Conservation (phyloP, 2,888 invertebrate genomes). For the Yponomeuta sedellus region DNA sequence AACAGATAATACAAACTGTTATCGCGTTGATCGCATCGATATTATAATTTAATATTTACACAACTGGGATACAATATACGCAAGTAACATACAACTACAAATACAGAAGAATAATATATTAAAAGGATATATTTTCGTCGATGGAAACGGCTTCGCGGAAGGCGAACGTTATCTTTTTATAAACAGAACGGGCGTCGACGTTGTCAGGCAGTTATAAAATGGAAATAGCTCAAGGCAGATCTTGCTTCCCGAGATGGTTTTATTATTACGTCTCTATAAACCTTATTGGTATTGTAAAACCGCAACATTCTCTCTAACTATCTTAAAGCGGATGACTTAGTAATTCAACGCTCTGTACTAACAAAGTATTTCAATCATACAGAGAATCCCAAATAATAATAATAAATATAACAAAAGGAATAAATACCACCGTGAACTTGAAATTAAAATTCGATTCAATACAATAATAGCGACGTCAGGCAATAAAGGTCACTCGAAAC, state of each 20-base stretch:
- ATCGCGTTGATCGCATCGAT: not conserved
- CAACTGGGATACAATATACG: constrained; percentile 11
- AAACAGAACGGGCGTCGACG: constrained; percentile 22
- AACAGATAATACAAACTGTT: not conserved
- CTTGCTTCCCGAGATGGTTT: constrained; percentile 4
- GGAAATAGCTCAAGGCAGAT: constrained; percentile 28
- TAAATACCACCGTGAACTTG: constrained; percentile 35
- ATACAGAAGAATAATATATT: constrained; percentile 2
- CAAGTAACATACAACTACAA: not conserved
- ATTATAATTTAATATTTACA: not conserved
- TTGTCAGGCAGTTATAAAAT: constrained; percentile 33
- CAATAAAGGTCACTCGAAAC: constrained; percentile 50
- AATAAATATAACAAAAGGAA: constrained; percentile 1
- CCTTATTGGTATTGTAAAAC: constrained; percentile 1
- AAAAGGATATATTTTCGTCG: constrained; percentile 15
- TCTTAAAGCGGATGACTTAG: not conserved
- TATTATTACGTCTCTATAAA: constrained; percentile 1
- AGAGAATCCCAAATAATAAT: not conserved
- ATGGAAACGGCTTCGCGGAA: constrained; percentile 23
- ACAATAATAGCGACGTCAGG: constrained; percentile 14
- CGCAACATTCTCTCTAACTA: not conserved
- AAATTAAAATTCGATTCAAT: constrained; percentile 37
- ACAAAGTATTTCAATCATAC: not conserved
- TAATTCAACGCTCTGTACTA: not conserved
- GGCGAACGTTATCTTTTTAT: constrained; percentile 28